Evolutionary conservation across 1,140 invertebrate species (phyloP).

Genomic region (Hyles vespertilio): DNA sequence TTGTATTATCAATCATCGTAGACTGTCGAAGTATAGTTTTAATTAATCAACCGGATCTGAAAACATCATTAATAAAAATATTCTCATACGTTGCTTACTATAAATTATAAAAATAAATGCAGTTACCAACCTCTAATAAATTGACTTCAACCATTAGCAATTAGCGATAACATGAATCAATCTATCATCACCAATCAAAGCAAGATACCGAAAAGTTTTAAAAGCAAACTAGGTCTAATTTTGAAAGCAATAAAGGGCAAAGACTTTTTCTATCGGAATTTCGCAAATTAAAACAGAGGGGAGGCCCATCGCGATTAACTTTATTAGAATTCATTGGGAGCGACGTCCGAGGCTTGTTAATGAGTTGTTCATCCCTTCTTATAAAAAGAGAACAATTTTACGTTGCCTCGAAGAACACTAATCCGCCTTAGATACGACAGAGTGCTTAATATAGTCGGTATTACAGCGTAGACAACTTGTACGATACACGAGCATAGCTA

Average conservation of each 20-base stretch:
- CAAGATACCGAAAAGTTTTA: slow-evolving; percentile 9
- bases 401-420: neutral
- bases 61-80: too few relatives aligned
- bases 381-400: neutral
- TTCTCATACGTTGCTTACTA: too few relatives aligned
- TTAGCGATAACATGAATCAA: too few relatives aligned
- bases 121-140: too few relatives aligned
- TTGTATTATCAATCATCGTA: too few relatives aligned
- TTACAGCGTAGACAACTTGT: too few relatives aligned
- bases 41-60: too few relatives aligned
- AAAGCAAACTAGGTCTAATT: slow-evolving; percentile 34
- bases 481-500: too few relatives aligned
- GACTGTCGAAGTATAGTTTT: too few relatives aligned
- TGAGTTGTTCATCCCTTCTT: slow-evolving; percentile 32
- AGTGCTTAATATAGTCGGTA: too few relatives aligned
- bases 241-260: slow-evolving; percentile 36
- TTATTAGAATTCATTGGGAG: slow-evolving; percentile 62
- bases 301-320: slow-evolving; percentile 47
- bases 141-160: too few relatives aligned
- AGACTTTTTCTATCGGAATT: slow-evolving; percentile 29
- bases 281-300: slow-evolving; percentile 45
- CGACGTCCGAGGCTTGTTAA: slow-evolving; percentile 44
- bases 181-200: slow-evolving; percentile 11
- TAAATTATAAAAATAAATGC: too few relatives aligned
- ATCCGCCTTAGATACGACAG: neutral